Base-by-base conservation (phyloP, 92 coral and sea anemone genomes). In the Parazoanthus atlanticus region DNA sequence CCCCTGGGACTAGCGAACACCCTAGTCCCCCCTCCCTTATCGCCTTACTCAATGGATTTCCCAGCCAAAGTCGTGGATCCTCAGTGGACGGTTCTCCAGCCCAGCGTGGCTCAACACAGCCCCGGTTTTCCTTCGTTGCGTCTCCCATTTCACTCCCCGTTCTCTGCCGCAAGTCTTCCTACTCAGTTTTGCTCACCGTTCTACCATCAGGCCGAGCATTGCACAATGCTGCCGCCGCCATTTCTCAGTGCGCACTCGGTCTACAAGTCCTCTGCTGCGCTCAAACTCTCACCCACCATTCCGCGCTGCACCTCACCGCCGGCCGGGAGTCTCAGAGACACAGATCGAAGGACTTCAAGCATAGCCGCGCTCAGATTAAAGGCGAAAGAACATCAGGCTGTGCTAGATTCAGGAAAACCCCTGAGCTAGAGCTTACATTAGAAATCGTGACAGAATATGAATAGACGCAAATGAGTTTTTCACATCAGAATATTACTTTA, bases 301-400 rank as follows among this genome's bases (percentile, higher is more conserved):
- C 80, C 94, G 33, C 89, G 81, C 21, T 79, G 93, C 31, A 86
- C 94, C 7, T 88, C 96, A 29, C 98, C 96, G 25, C 89, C 92
- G 30, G 91, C 91, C 2, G 90, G 76, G 19, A 91, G 89, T 26
- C 84, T 89, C 21, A 86, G 78, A n/a, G 92, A 92, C 61, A 81
- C 89, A 6, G 98, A 97, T 73, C 92, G 99, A 58, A 81, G 99
- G 64, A 92, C 97, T 19, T 89, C 96, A 46, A 97, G 99, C 80
- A 97, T 97, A 65, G 98, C 97, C 5, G 88, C 98, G 2, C 90
- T 97, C 4, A 94, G 99, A 81, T 87, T 94, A 40, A 86, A 94
- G 31, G 99, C 99, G 16, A 93, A 92, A 89, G 98, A 97, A 84
- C 99, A 97, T 80, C 84, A 91, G 31, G 92, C 94, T 25, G 78